Evolutionary conservation across 2,888 invertebrate genomes (phyloP), one percentile per base, ranked within the genome.

Genomic region (Callinectes sapidus): DNA sequence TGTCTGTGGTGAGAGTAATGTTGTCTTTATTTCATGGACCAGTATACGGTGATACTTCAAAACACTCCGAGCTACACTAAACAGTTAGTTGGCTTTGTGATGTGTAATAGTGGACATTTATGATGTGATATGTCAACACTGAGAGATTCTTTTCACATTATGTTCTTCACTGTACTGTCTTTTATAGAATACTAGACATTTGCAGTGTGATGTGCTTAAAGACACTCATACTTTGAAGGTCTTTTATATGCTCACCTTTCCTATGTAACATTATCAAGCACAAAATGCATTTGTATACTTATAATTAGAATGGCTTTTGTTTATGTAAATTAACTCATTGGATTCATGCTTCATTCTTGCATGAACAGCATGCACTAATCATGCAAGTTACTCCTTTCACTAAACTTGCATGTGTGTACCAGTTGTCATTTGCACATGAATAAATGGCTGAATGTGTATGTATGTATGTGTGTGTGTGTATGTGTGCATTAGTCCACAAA

Each of bases 341-440:
- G 61, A 2, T 61, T 61, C 5, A 61, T 61, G 23, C 13, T 61
- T 6, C 3, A 23, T 61, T 23, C 61, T 61, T 61, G 23, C 61
- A 23, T 23, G 16, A 5, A 18, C 61, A 23, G 23, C 61, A 61
- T 61, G 61, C 23, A 61, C 61, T 61, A 6, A 10, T 48, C 5
- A 61, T 61, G 18, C 23, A 61, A 61, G 13, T 48, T 48, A 48
- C 10, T 48, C 71, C 71, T 28, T n/a, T n/a, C 71, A 35, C 81
- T 81, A 35, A 81, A 14, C 35, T 32, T 81, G 81, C 81, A 81
- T 81, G 81, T 81, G 35, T 35, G 13, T 81, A 35, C 81, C 81
- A 81, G 81, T 81, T 81, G 81, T 81, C 81, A 81, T n/a, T 16
- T 32, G 1, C 35, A 14, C 35, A 35, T 16, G 18, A 16, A 16